A percentile compares a stretch with the other conserved stretches of the same genome.
These are phyloP conservation scores for Phymanthus crucifer DNA, from an alignment of 92 coral and sea anemone species.

Conservation along the genomic window DNA sequence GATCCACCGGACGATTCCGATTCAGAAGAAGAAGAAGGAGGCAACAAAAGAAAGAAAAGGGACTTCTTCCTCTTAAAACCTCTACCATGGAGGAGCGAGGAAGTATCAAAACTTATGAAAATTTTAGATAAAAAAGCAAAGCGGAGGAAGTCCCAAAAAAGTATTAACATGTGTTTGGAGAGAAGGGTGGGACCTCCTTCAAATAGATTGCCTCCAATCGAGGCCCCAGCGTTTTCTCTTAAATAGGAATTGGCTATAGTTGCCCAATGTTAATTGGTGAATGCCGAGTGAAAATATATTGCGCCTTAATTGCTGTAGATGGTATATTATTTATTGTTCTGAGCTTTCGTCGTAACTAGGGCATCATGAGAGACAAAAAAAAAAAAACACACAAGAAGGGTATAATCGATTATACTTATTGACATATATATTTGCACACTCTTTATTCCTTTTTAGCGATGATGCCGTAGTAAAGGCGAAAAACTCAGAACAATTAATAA, in stretches of 20 bases:
- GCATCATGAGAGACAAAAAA: background rate
- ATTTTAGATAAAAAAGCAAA: background rate
- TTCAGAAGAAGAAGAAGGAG: background rate
- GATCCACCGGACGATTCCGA: background rate
- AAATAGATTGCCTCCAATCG: background rate
- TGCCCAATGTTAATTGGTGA: background rate
- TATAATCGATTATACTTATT: background rate
- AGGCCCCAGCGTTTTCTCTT: background rate
- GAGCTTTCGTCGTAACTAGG: background rate
- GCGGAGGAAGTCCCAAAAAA: background rate
- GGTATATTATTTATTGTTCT: background rate
- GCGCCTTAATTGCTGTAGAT: background rate
- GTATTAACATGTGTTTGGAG: background rate
- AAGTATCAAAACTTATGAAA: background rate
- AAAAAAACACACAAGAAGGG: background rate
- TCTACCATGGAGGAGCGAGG: slow-evolving; percentile 12
- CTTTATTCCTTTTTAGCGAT: too few relatives aligned
- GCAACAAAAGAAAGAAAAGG: background rate
- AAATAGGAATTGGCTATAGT: background rate
- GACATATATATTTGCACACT: too few relatives aligned
- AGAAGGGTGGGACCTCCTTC: slow-evolving; percentile 13
- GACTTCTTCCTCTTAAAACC: background rate
- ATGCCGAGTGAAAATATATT: background rate
- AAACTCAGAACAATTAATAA: too few relatives aligned
- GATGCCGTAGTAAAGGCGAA: too few relatives aligned